Evolutionary conservation across 1,140 invertebrate genomes (phyloP), one percentile per base, ranked within the genome.

Genomic region (Fopius arisanus): DNA sequence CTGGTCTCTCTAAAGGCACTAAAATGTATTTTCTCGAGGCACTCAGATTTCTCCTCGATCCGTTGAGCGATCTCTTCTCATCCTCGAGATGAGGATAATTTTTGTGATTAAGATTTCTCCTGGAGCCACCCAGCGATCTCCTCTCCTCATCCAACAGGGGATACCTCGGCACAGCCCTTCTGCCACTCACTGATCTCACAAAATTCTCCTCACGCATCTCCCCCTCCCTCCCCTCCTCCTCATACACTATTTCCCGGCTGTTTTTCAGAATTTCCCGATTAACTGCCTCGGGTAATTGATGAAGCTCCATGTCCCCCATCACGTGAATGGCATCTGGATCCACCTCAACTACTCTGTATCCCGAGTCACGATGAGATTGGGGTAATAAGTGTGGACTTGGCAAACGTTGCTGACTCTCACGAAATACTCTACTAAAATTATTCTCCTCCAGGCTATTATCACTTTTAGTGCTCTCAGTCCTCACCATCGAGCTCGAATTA

Each of bases 181-280:
- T 75, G 21, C 29, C 21, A 4, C 6, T 5, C 12, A 14, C 9
- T 21, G 67, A 51, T 31, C 66, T 69, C 21, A 16, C 48, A 40
- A 54, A 72, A 59, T 26, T 70, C 48, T 78, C 75, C 29, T 78
- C 70, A 14, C 73, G 72, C 59, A 19, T 3, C 12, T 78, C 70
- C 21, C 40, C 14, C n/a, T 78, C 63, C 31, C 70, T 48, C 59
- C 41, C 29, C 33, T 70, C 75, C 29, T 83, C 78, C 7, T 83
- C 81, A 70, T 75, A 83, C 12, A 82, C 70, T 16, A 83, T 82
- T 54, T 83, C 81, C 0, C 78, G 67, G 23, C 81, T 81, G 69
- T 83, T 84, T 33, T 81, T 80, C 26, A 84, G 12, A 19, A 84
- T 84, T 19, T 84, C 81, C 2, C 67, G 77, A 54, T 82, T 84